Conservation (phyloP, 2,888 invertebrate species). For the Opisthograptis luteolata region DNA sequence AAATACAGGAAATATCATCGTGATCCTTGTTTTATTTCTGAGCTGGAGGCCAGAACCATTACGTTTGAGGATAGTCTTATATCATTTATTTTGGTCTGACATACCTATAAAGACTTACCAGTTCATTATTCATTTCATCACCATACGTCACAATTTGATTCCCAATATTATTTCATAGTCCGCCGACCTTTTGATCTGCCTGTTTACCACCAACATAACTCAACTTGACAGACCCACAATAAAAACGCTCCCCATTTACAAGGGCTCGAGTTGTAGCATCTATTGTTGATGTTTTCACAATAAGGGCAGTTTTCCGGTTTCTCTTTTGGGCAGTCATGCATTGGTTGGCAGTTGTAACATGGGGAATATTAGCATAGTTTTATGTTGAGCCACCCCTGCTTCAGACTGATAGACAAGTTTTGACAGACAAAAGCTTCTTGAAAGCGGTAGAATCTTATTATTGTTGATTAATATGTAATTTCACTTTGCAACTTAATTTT, state of each 20-base stretch:
- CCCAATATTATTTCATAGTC: neutral
- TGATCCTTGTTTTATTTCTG: too few species aligned
- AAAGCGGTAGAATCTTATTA: too few species aligned
- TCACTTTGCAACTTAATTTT: too few species aligned
- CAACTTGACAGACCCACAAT: conserved; percentile 36
- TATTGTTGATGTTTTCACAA: conserved; percentile 33
- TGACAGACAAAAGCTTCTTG: too few species aligned
- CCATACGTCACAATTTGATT: too few species aligned
- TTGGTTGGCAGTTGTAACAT: conserved; percentile 8
- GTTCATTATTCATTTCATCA: too few species aligned
- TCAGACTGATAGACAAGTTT: neutral
- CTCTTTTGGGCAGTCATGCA: conserved; percentile 23
- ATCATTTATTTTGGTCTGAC: too few species aligned
- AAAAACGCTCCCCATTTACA: conserved; percentile 33
- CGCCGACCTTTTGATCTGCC: conserved; percentile 32
- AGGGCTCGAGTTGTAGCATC: conserved; percentile 30
- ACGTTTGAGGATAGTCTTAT: too few species aligned
- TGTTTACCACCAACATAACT: conserved; percentile 27
- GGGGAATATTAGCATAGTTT: conserved; percentile 15
- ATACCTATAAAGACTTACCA: too few species aligned
- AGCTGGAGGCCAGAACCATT: too few species aligned
- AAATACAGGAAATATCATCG: too few species aligned
- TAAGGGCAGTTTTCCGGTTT: conserved; percentile 28
- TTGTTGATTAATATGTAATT: too few species aligned
- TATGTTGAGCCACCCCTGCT: neutral